These are phyloP conservation scores for Chrysina gloriosa DNA, from an alignment of 2,888 invertebrate species.

Conservation along the genomic window DNA sequence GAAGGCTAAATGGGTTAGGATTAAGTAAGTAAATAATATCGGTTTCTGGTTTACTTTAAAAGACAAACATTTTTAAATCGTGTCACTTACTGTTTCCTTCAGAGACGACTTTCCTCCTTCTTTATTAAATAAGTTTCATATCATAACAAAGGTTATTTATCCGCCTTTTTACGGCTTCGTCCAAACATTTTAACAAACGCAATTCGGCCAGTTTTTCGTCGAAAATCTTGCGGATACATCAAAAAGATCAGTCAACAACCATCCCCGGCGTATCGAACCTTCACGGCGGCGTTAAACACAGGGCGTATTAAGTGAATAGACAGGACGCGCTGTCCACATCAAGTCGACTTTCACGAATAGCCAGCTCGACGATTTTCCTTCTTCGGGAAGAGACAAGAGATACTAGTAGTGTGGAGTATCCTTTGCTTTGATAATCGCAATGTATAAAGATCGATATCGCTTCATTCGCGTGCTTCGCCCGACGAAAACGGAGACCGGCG, in stretches of 20 bases:
- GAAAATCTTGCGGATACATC: constrained; percentile 1
- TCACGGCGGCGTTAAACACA: neutral
- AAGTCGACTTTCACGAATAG: constrained; percentile 13
- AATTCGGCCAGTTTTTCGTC: too few species aligned
- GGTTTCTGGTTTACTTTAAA: too few species aligned
- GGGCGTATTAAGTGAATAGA: constrained; percentile 1
- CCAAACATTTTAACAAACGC: too few species aligned
- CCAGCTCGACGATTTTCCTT: constrained; percentile 19
- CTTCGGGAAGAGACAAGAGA: constrained; percentile 17
- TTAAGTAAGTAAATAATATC: too few species aligned
- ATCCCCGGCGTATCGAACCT: neutral
- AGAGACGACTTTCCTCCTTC: too few species aligned
- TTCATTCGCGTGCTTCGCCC: constrained; percentile 13
- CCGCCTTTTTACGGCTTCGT: too few species aligned
- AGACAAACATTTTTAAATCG: too few species aligned
- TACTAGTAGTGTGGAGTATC: too few species aligned
- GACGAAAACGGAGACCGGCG: neutral
- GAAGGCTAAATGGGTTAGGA: too few species aligned
- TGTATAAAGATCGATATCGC: constrained; percentile 26
- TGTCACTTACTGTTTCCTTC: too few species aligned
- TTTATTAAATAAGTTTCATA: too few species aligned
- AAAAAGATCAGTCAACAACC: neutral
- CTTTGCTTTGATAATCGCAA: constrained; percentile 28
- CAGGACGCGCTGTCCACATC: neutral
- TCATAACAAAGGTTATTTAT: too few species aligned